Evolutionary conservation across 2,797 vertebrate species (phyloP).

Genomic region (Micromesistius poutassou): DNA sequence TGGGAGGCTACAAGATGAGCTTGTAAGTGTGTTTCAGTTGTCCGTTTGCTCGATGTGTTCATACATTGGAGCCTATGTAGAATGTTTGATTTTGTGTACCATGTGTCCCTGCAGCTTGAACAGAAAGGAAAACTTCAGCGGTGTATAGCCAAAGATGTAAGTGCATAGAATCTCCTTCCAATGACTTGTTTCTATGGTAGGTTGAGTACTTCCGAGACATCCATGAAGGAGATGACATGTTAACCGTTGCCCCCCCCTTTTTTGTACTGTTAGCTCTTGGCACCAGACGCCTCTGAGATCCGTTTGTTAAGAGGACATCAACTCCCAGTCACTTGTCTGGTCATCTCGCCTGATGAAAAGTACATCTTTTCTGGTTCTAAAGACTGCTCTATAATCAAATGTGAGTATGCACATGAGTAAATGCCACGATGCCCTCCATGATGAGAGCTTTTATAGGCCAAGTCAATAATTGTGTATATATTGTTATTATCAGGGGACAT

Average conservation of each 20-base stretch:
- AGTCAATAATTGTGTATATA: background rate
- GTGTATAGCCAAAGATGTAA: conserved; percentile 86
- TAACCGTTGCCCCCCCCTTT: background rate
- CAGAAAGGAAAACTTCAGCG: conserved; percentile 90
- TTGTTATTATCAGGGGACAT: conserved; percentile 80
- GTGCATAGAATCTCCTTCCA: conserved; percentile 35
- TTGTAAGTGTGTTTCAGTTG: conserved; percentile 74
- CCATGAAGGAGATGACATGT: background rate
- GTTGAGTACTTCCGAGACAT: background rate
- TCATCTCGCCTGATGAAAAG: conserved; percentile 86
- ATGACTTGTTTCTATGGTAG: background rate
- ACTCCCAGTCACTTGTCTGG: conserved; percentile 88
- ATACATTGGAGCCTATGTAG: background rate
- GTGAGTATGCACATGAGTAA: conserved; percentile 68
- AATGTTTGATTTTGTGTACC: background rate
- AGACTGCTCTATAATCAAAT: conserved; percentile 94
- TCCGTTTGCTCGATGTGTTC: background rate
- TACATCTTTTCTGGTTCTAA: conserved; percentile 90
- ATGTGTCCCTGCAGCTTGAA: conserved; percentile 76
- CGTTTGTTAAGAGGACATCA: conserved; percentile 87
- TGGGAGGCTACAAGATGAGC: conserved; percentile 87
- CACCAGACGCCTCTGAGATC: conserved; percentile 79
- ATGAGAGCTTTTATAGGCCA: background rate
- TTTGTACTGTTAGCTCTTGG: conserved; percentile 70
- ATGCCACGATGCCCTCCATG: background rate